A percentile compares a stretch with the other conserved stretches of the same genome.
Conservation (phyloP, 1,140 invertebrate species). For the Bombus vancouverensis region DNA sequence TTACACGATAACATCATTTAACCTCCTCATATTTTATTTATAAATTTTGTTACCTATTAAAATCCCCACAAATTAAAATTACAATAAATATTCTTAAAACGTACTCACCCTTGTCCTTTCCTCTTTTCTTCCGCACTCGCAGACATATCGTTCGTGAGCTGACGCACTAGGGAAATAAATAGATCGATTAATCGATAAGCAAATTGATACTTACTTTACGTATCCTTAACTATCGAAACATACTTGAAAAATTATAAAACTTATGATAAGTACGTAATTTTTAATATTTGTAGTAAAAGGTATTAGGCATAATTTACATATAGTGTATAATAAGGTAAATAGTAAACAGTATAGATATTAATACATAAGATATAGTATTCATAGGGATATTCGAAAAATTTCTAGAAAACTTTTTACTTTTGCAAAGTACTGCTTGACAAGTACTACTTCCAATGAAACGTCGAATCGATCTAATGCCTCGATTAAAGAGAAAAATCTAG, state of each 20-base stretch:
- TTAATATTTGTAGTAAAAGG: background rate
- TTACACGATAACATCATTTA: background rate
- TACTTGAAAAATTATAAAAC: background rate
- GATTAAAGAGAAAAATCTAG: no score
- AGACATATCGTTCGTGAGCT: conserved; percentile 96
- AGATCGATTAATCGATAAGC: conserved; percentile 20
- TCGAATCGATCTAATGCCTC: no score
- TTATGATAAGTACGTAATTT: background rate
- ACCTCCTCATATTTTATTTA: background rate
- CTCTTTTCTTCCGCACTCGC: conserved; percentile 93
- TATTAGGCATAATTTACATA: background rate
- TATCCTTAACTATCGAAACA: background rate
- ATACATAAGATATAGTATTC: no score
- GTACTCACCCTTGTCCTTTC: conserved; percentile 92
- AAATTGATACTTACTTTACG: background rate
- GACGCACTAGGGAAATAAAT: conserved; percentile 90
- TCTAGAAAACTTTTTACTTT: no score
- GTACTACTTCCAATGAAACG: no score
- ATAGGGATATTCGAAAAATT: no score
- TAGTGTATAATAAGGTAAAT: background rate
- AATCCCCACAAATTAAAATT: background rate
- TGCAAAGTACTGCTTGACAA: no score
- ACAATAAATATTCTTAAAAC: background rate
- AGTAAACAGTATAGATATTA: background rate
- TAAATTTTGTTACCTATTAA: background rate